Evolutionary conservation across 2,113 vertebrate species (phyloP).

Genomic region (Kryptolebias marmoratus): DNA sequence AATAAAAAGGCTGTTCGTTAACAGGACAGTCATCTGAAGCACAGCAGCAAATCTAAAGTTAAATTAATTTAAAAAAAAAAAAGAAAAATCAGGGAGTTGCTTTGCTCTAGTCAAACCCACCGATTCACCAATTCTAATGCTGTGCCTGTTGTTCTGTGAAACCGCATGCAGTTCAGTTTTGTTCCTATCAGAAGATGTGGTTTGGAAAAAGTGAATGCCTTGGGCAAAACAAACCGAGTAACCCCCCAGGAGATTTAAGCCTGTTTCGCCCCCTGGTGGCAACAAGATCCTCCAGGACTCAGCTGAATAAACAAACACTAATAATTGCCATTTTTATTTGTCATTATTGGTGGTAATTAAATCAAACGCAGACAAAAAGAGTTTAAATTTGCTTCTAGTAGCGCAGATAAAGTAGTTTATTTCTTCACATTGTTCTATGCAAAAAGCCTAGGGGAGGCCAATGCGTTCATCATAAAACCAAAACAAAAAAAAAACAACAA

Average conservation of each 20-base stretch:
- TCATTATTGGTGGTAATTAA: neutral
- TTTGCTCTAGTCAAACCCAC: too few relatives aligned
- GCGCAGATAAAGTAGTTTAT: slow-evolving; percentile 20
- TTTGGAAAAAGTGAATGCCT: slow-evolving; percentile 27
- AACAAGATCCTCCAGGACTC: too few relatives aligned
- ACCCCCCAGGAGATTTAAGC: slow-evolving; percentile 22
- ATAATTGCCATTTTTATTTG: neutral
- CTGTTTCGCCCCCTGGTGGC: slow-evolving; percentile 71
- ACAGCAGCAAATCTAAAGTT: too few relatives aligned
- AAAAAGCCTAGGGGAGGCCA: slow-evolving; percentile 2
- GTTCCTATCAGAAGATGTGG: neutral
- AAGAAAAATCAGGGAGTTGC: too few relatives aligned
- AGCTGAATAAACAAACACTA: too few relatives aligned
- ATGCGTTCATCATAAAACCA: slow-evolving; percentile 24
- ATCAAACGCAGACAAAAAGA: slow-evolving; percentile 17
- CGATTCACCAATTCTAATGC: too few relatives aligned
- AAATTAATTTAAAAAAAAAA: too few relatives aligned
- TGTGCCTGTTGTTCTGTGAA: too few relatives aligned
- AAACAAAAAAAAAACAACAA: neutral
- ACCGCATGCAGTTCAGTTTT: neutral
- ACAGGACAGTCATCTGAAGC: too few relatives aligned
- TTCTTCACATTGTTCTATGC: slow-evolving; percentile 13
- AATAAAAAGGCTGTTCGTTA: too few relatives aligned
- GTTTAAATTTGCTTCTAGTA: slow-evolving; percentile 5
- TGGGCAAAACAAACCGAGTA: slow-evolving; percentile 56